phyloP scores from a whole-genome alignment of 1,140 invertebrate genomes.

The Leptoteleia sp. region DNA sequence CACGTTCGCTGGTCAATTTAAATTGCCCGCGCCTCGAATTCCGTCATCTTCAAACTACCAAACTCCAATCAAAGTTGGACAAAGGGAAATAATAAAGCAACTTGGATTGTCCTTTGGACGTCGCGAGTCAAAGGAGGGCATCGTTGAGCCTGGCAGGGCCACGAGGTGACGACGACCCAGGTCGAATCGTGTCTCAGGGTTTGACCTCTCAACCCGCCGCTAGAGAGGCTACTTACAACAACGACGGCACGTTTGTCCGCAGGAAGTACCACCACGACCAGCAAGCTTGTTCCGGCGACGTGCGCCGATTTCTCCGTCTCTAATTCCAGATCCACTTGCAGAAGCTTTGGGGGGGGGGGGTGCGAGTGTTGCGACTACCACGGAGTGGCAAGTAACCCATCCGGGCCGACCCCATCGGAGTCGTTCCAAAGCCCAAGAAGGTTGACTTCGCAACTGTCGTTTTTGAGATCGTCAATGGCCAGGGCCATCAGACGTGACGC shows the following conservation, averaged over 20 bases:
- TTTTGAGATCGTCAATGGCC: constrained; percentile 54
- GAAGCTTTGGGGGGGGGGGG: no score
- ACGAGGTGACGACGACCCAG: constrained; percentile 17
- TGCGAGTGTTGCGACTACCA: no score
- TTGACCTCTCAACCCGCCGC: constrained; percentile 20
- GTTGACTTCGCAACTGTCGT: constrained; percentile 51
- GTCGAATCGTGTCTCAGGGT: constrained; percentile 24
- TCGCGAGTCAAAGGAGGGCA: constrained; percentile 7
- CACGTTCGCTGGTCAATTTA: not conserved
- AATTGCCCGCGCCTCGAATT: not conserved
- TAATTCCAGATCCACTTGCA: constrained; percentile 67
- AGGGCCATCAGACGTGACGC: constrained; percentile 49
- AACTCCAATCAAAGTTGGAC: constrained; percentile 15
- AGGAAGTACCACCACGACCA: constrained; percentile 23
- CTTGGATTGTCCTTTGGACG: constrained; percentile 9
- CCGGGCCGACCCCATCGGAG: constrained; percentile 19
- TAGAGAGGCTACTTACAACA: constrained; percentile 45
- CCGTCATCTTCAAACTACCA: not conserved
- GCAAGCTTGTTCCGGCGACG: constrained; percentile 68
- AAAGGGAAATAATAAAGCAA: constrained; percentile 24
- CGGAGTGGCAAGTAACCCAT: no score
- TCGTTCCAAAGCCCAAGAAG: constrained; percentile 43
- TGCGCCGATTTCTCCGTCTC: constrained; percentile 67
- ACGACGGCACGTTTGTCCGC: constrained; percentile 43
- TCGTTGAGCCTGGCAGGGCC: constrained; percentile 13